Conservation (phyloP, 2,113 vertebrate species). For the Ascaphus truei region DNA sequence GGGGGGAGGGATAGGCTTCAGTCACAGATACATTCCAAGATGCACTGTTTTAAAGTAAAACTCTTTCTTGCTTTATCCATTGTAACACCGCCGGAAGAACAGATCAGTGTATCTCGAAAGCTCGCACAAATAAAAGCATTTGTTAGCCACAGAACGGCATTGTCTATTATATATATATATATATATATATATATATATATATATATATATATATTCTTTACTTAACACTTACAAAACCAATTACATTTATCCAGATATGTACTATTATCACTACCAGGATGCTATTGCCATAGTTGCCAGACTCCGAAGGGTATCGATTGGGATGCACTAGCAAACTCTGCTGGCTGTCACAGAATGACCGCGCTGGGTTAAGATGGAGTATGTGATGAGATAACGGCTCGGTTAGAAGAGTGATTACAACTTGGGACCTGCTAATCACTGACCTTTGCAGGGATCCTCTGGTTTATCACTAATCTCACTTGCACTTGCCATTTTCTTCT, state of each 20-base stretch:
- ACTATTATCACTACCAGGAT: constrained; percentile 13
- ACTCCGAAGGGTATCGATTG: constrained; percentile 51
- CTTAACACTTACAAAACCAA: too few species aligned
- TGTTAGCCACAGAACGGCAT: too few species aligned
- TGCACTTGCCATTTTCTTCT: constrained; percentile 55
- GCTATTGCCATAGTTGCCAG: not conserved
- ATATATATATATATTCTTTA: too few species aligned
- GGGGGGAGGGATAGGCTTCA: too few species aligned
- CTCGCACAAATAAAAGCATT: too few species aligned
- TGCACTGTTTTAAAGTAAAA: too few species aligned
- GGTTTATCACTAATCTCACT: constrained; percentile 63
- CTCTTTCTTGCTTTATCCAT: too few species aligned
- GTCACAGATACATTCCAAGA: too few species aligned
- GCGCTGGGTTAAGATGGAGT: constrained; percentile 43
- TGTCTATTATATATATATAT: too few species aligned
- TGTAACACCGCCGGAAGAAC: too few species aligned
- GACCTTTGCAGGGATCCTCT: constrained; percentile 61
- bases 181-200: too few species aligned
- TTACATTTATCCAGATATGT: not conserved
- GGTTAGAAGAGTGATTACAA: constrained; percentile 50
- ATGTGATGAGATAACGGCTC: constrained; percentile 54
- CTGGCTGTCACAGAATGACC: constrained; percentile 37
- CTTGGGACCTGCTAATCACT: constrained; percentile 61
- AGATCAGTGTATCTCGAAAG: too few species aligned
- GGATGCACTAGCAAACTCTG: constrained; percentile 34